These are phyloP conservation scores for Eublepharis macularius DNA, from an alignment of 2,113 vertebrate species.

Conservation along the genomic window DNA sequence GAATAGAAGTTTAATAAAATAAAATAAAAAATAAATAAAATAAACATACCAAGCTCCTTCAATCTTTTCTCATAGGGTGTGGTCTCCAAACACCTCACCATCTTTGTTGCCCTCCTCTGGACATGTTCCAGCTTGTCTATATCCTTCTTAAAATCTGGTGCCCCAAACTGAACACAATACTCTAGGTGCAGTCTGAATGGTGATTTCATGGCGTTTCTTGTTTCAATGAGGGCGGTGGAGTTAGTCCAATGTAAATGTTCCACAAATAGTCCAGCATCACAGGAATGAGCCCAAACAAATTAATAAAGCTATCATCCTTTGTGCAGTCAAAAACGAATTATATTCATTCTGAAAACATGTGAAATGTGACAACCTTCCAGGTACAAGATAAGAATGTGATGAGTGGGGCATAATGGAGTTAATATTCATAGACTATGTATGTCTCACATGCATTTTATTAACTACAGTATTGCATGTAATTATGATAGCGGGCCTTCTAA, in stretches of 20 bases:
- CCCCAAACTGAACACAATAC: no score
- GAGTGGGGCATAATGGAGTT: slow-evolving; percentile 12
- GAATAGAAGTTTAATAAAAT: no score
- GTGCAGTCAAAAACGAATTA: slow-evolving; percentile 23
- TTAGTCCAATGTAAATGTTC: background rate
- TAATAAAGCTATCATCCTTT: slow-evolving; percentile 8
- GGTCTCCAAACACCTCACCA: no score
- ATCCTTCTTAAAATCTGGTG: no score
- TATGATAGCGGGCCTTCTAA: slow-evolving; percentile 22
- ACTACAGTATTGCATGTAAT: slow-evolving; percentile 8
- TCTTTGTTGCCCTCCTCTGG: no score
- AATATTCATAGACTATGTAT: slow-evolving; percentile 26
- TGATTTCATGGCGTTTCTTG: background rate
- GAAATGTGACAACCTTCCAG: slow-evolving; percentile 17
- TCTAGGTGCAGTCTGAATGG: background rate
- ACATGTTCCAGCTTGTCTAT: no score
- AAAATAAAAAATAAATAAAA: no score
- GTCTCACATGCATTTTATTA: slow-evolving; percentile 20
- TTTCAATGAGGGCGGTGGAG: background rate
- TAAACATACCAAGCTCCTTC: no score
- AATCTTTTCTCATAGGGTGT: no score
- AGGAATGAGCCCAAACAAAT: background rate
- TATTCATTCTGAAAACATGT: slow-evolving; percentile 25
- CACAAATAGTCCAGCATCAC: background rate
- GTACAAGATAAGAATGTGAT: slow-evolving; percentile 20